These are phyloP conservation scores for Seira ritae DNA, from an alignment of 2,888 invertebrate genomes.

Conservation along the genomic window DNA sequence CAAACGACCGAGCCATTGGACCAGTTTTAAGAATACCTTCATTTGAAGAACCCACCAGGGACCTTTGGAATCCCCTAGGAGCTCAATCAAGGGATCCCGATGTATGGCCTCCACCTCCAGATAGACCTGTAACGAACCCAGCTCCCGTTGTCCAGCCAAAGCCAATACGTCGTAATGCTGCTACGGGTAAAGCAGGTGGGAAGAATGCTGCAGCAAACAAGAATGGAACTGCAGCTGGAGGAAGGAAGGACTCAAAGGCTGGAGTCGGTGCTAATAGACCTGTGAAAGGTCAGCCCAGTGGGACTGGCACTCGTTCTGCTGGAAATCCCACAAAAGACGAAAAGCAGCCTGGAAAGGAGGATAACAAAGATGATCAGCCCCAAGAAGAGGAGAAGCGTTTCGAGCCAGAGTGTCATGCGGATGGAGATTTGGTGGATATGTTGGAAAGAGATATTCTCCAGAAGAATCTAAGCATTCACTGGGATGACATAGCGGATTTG, in stretches of 20 bases:
- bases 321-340: constrained; percentile 63
- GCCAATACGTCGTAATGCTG: constrained; percentile 61
- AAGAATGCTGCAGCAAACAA: constrained; percentile 45
- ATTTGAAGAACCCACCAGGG: constrained; percentile 82
- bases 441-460: constrained; percentile 97
- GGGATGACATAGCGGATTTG: constrained; percentile 95
- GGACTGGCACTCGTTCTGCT: constrained; percentile 37
- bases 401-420: constrained; percentile 85
- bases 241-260: constrained; percentile 54
- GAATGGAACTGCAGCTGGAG: constrained; percentile 43
- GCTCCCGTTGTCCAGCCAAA: constrained; percentile 44
- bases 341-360: constrained; percentile 73
- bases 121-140: constrained; percentile 70
- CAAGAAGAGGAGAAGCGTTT: constrained; percentile 88
- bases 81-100: constrained; percentile 80
- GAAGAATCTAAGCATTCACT: constrained; percentile 95
- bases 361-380: constrained; percentile 78
- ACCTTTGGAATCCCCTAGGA: constrained; percentile 84
- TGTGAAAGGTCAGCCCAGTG: constrained; percentile 48
- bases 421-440: constrained; percentile 94
- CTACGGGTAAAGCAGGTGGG: constrained; percentile 45
- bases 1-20: constrained; percentile 73
- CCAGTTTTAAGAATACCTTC: constrained; percentile 74
- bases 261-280: constrained; percentile 19
- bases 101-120: constrained; percentile 77